phyloP scores from a whole-genome alignment of 2,888 invertebrate species.

The Drosophila koepferae region DNA sequence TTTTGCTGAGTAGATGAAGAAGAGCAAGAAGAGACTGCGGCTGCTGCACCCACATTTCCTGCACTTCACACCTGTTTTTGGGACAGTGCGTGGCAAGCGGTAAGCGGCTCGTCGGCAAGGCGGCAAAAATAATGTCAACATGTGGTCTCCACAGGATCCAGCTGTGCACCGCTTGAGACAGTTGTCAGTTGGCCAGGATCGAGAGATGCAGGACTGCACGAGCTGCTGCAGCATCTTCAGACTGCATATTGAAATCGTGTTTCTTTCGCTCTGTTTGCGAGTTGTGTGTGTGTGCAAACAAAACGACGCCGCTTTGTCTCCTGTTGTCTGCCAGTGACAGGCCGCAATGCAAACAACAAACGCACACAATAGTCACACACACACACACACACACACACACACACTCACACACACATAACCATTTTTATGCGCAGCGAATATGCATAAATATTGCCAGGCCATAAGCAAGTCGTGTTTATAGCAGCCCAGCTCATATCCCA shows the following conservation, averaged over 20 bases:
- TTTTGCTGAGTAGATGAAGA: conserved; percentile 2
- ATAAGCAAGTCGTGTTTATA: conserved; percentile 69
- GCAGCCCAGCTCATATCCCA: conserved; percentile 32
- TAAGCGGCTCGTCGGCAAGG: conserved; percentile 2
- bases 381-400: conserved; percentile 29
- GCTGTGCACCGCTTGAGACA: conserved; percentile 68
- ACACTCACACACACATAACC: conserved; percentile 27
- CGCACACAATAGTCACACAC: conserved; percentile 37
- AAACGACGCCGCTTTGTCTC: conserved; percentile 80
- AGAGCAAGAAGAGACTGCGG: conserved; percentile 7
- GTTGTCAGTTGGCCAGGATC: conserved; percentile 17
- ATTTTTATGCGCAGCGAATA: conserved; percentile 58
- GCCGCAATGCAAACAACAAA: conserved; percentile 51
- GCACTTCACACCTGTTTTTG: conserved; percentile 69
- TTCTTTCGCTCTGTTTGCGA: conserved; percentile 12
- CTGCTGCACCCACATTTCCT: conserved; percentile 71
- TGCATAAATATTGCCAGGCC: conserved; percentile 67
- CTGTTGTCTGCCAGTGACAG: conserved; percentile 70
- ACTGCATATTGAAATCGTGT: conserved; percentile 37
- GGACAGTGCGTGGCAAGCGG: conserved; percentile 27
- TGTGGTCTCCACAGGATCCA: conserved; percentile 66
- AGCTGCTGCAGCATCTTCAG: conserved; percentile 16
- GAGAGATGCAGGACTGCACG: conserved; percentile 11
- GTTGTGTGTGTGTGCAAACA: conserved; percentile 58
- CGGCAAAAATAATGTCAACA: conserved; percentile 68